A percentile compares a stretch with the other conserved stretches of the same genome.
Conservation (phyloP, 2,888 invertebrate genomes). For the Cancer borealis region DNA sequence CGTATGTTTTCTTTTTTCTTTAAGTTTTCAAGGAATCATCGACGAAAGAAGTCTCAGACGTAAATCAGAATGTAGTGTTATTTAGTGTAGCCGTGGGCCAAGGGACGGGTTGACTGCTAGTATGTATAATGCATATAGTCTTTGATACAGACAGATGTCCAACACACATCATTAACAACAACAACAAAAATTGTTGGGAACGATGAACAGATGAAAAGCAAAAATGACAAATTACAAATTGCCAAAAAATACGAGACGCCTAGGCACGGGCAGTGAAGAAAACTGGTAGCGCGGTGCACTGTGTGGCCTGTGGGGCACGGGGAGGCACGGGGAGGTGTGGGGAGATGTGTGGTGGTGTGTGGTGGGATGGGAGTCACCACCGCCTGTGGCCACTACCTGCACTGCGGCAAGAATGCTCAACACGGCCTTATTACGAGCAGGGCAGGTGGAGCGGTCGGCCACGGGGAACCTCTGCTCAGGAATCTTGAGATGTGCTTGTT, state of each 20-base stretch:
- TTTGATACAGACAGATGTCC: neutral
- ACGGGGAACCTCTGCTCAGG: constrained; percentile 4
- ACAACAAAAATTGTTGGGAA: neutral
- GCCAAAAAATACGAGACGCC: neutral
- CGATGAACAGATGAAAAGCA: neutral
- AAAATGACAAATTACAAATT: neutral
- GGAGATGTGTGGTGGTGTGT: neutral
- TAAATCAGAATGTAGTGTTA: neutral
- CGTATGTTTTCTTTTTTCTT: neutral
- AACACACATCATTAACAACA: neutral
- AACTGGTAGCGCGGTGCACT: neutral
- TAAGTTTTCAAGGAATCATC: neutral
- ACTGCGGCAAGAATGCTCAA: constrained; percentile 31
- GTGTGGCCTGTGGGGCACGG: neutral
- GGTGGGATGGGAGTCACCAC: neutral
- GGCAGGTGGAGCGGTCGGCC: constrained; percentile 23
- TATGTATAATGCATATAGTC: neutral
- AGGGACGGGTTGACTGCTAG: neutral
- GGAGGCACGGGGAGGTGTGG: neutral
- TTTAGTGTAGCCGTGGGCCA: neutral
- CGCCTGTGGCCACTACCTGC: constrained; percentile 33
- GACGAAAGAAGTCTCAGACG: neutral
- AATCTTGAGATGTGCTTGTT: constrained; percentile 12
- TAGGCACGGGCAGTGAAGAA: neutral
- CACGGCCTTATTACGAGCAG: constrained; percentile 10